Conservation (phyloP, 2,113 vertebrate genomes). For the Xenopus laevis region DNA sequence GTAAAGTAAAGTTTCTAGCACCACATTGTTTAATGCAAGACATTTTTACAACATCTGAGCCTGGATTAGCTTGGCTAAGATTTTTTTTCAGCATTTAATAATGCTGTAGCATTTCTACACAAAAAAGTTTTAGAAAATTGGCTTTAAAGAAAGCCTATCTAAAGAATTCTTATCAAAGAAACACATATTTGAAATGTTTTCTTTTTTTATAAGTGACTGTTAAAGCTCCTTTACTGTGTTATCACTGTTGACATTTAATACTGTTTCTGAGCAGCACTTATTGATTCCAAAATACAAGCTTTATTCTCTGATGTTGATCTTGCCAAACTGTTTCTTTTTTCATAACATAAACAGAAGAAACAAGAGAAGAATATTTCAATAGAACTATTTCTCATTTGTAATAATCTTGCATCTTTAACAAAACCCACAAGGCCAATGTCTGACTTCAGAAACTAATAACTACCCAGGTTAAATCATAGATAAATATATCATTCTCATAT, state of each 20-base stretch:
- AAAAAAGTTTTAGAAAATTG: not conserved
- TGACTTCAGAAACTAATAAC: too few species aligned
- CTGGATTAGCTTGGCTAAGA: not conserved
- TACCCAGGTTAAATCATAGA: too few species aligned
- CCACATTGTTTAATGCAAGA: too few species aligned
- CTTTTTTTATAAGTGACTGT: constrained; percentile 24
- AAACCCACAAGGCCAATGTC: too few species aligned
- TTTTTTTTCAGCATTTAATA: not conserved
- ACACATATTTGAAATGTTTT: constrained; percentile 18
- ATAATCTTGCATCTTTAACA: too few species aligned
- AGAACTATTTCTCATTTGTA: too few species aligned
- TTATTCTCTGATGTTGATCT: constrained; percentile 8
- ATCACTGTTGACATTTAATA: constrained; percentile 34
- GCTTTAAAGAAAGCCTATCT: constrained; percentile 5
- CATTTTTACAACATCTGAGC: constrained; percentile 5
- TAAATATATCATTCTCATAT: too few species aligned
- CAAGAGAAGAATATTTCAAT: too few species aligned
- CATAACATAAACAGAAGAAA: too few species aligned
- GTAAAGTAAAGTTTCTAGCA: too few species aligned
- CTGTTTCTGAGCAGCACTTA: constrained; percentile 19
- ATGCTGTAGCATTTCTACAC: constrained; percentile 5
- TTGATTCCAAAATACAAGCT: constrained; percentile 27
- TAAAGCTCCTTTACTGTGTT: constrained; percentile 17
- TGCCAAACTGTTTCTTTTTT: too few species aligned
- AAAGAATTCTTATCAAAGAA: constrained; percentile 23